Conservation (phyloP, 2,797 vertebrate genomes). For the Silurus aristotelis region DNA sequence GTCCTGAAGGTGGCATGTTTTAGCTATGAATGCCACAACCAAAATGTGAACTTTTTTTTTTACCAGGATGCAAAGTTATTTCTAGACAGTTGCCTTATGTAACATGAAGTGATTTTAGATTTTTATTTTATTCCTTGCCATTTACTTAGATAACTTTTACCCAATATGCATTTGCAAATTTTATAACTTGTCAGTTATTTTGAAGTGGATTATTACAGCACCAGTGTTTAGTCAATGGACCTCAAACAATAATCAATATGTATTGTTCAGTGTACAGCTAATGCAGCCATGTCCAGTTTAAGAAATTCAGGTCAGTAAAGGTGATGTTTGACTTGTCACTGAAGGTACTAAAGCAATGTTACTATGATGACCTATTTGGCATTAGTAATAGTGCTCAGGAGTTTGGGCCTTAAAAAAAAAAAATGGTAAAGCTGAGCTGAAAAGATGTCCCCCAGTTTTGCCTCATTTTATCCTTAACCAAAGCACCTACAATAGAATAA, state of each 20-base stretch:
- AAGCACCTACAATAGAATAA: constrained; percentile 52
- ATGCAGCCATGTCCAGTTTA: background rate
- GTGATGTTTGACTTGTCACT: background rate
- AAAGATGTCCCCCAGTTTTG: constrained; percentile 23
- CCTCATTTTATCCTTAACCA: constrained; percentile 46
- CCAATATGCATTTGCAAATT: background rate
- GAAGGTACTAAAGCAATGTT: background rate
- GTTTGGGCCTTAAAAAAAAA: background rate
- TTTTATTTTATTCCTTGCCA: constrained; percentile 13
- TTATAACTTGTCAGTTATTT: constrained; percentile 6
- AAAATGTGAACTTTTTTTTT: constrained; percentile 35
- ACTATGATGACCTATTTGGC: background rate
- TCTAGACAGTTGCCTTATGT: constrained; percentile 49
- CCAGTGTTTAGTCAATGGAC: constrained; percentile 1
- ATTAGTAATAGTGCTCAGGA: background rate
- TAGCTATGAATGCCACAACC: constrained; percentile 38
- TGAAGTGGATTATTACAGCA: background rate
- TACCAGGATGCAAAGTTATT: constrained; percentile 35
- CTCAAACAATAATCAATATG: constrained; percentile 15
- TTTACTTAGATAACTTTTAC: constrained; percentile 9
- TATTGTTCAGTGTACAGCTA: background rate
- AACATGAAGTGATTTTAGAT: background rate
- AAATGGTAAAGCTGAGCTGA: constrained; percentile 3
- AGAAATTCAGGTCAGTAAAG: constrained; percentile 22
- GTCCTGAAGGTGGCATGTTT: constrained; percentile 54